Evolutionary conservation across 2,797 vertebrate species (phyloP).

Genomic region (Tiaroga cobitis): DNA sequence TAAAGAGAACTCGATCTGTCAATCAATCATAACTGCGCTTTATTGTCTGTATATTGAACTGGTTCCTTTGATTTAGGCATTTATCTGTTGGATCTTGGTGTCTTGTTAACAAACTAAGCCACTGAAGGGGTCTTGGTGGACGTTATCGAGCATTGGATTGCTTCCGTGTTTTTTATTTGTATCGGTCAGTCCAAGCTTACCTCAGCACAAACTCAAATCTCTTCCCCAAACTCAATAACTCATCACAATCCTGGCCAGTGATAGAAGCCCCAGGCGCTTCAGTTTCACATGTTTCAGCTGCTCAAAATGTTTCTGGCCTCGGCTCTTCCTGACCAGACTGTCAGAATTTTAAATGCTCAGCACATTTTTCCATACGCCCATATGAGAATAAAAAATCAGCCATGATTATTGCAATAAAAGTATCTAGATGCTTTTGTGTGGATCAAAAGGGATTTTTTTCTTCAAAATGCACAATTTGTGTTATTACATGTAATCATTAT

Average conservation of each 20-base stretch:
- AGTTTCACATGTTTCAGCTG: constrained; percentile 17
- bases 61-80: background rate
- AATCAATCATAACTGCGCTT: background rate
- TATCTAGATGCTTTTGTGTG: background rate
- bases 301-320: constrained; percentile 6
- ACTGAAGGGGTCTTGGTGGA: background rate
- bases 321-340: background rate
- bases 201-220: constrained; percentile 30
- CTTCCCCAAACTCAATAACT: constrained; percentile 26
- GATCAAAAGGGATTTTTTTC: too few species aligned
- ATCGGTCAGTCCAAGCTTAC: background rate
- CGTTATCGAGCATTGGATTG: background rate
- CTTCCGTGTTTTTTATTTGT: background rate
- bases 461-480: background rate
- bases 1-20: background rate
- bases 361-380: background rate
- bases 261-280: constrained; percentile 11
- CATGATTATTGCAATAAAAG: background rate
- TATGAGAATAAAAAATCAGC: background rate
- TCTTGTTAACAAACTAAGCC: background rate
- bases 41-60: background rate
- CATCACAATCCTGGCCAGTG: background rate
- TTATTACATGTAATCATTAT: background rate
- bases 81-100: background rate
- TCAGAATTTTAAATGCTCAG: constrained; percentile 17